Percentiles rank a stretch among this genome's conserved stretches.
These are phyloP conservation scores for Bursaphelenchus okinawaensis DNA, from an alignment of 2,888 invertebrate species.

Conservation along the genomic window DNA sequence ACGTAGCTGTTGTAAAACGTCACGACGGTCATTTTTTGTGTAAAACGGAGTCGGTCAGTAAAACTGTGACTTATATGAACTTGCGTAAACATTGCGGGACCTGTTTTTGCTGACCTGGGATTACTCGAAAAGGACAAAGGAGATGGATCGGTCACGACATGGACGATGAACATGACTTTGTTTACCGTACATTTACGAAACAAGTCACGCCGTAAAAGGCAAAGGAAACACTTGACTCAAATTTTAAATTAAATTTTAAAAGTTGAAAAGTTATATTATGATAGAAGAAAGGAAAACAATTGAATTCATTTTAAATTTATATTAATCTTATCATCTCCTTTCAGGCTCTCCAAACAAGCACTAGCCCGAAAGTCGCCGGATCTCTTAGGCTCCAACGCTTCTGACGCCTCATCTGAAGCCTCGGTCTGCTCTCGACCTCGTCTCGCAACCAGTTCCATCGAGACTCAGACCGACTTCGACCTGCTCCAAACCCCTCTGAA, in stretches of 20 bases:
- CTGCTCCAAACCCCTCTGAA: not conserved
- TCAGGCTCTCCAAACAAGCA: conserved; percentile 20
- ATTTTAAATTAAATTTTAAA: too few relatives aligned
- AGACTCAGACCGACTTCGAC: conserved; percentile 20
- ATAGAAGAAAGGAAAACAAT: not conserved
- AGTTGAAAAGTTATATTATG: too few relatives aligned
- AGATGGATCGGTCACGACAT: not conserved
- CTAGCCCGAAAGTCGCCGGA: conserved; percentile 14
- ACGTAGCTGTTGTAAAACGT: too few relatives aligned
- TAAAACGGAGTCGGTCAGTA: not conserved
- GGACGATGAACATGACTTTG: too few relatives aligned
- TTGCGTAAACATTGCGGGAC: not conserved
- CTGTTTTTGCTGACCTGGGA: not conserved
- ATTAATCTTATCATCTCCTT: conserved; percentile 12
- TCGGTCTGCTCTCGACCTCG: conserved; percentile 10
- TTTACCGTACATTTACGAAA: too few relatives aligned
- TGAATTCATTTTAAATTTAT: not conserved
- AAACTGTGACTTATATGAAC: not conserved
- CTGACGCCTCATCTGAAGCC: conserved; percentile 14
- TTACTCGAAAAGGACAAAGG: not conserved
- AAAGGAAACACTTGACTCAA: too few relatives aligned
- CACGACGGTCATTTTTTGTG: too few relatives aligned
- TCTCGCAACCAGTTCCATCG: conserved; percentile 13
- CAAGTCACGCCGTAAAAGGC: too few relatives aligned
- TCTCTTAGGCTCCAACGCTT: not conserved